Evolutionary conservation across 2,888 invertebrate species (phyloP).

Genomic region (Heliconius aoede): DNA sequence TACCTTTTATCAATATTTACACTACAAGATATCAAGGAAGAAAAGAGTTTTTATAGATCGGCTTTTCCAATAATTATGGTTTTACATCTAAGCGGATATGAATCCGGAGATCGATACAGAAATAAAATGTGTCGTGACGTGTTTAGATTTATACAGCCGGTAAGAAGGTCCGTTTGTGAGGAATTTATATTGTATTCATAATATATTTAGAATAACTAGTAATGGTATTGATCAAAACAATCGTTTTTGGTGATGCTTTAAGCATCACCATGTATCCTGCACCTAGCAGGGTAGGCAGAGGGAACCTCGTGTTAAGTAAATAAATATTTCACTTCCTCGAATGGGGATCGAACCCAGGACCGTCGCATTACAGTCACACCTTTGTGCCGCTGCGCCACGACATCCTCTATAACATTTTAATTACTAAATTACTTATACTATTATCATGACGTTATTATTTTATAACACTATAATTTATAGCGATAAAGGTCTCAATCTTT

Average conservation of each 20-base stretch:
- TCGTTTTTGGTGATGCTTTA: too few relatives aligned
- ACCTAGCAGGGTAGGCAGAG: too few relatives aligned
- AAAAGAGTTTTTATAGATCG: conserved; percentile 4
- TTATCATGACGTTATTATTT: background rate
- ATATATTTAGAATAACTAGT: background rate
- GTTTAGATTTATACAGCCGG: background rate
- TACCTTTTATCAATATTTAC: background rate
- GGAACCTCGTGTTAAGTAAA: too few relatives aligned
- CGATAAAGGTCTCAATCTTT: too few relatives aligned
- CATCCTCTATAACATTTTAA: background rate
- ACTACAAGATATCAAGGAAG: background rate
- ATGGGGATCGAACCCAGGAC: too few relatives aligned
- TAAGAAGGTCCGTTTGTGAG: background rate
- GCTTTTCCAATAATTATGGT: background rate
- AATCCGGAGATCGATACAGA: conserved; percentile 27
- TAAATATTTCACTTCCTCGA: too few relatives aligned
- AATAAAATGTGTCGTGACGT: conserved; percentile 26
- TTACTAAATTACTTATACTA: background rate
- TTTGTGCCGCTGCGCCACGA: too few relatives aligned
- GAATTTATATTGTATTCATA: conserved; percentile 4
- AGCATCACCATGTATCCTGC: accelerated
- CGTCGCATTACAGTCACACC: too few relatives aligned
- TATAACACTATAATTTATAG: background rate
- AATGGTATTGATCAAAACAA: background rate
- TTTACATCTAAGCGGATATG: conserved; percentile 16